Conservation (phyloP, 2,113 vertebrate genomes). For the Sander vitreus region DNA sequence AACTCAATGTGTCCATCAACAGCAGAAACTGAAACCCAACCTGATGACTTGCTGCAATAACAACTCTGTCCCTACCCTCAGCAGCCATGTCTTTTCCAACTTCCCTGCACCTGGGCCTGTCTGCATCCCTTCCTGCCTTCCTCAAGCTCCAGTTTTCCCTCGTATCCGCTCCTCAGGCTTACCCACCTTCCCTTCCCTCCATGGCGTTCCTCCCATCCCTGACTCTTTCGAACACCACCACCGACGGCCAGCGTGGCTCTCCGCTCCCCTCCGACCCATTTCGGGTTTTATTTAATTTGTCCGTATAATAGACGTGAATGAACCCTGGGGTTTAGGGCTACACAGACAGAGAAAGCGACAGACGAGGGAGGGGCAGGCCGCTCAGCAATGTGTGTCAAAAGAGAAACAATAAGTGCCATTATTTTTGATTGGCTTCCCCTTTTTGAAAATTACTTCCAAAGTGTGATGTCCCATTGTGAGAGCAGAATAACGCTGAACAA, state of each 20-base stretch:
- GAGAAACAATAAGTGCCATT: constrained; percentile 98
- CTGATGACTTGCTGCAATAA: background rate
- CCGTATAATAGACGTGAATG: constrained; percentile 96
- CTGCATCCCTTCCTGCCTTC: background rate
- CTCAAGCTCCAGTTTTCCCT: background rate
- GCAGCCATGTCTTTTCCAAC: background rate
- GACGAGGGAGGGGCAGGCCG: constrained; percentile 89
- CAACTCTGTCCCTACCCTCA: background rate
- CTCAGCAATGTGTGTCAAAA: constrained; percentile 80
- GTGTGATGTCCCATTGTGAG: constrained; percentile 98
- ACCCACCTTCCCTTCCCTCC: constrained; percentile 6
- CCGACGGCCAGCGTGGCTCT: constrained; percentile 45
- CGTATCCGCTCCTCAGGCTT: constrained; percentile 1
- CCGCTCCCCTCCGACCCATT: constrained; percentile 85
- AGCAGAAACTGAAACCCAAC: background rate
- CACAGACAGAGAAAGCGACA: constrained; percentile 54
- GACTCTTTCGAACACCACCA: constrained; percentile 37
- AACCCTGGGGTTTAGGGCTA: constrained; percentile 86
- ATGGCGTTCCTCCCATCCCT: constrained; percentile 15
- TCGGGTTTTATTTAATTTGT: constrained; percentile 99
- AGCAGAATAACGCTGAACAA: constrained; percentile 93
- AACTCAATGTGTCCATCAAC: background rate
- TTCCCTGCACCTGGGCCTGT: constrained; percentile 7
- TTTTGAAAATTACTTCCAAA: constrained; percentile 97
- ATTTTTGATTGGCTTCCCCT: constrained; percentile 98